A percentile compares a stretch with the other conserved stretches of the same genome.
Evolutionary conservation across 2,113 vertebrate species (phyloP).

Genomic region (Megaceryle maxima): DNA sequence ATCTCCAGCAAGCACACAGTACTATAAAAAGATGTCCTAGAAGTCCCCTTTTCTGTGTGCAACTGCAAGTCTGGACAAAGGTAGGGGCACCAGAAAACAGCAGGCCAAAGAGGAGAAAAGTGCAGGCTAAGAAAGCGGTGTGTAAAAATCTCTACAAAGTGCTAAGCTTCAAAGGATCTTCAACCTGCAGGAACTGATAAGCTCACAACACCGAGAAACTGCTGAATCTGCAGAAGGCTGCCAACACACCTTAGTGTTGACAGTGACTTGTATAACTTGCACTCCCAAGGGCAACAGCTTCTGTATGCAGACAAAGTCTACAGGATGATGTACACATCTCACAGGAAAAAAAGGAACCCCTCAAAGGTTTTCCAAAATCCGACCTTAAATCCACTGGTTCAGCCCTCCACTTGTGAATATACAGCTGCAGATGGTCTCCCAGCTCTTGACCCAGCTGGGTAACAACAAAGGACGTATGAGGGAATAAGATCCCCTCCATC

Average conservation of each 20-base stretch:
- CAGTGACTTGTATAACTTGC: not conserved
- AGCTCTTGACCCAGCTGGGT: not conserved
- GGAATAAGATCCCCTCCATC: not conserved
- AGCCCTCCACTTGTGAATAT: not conserved
- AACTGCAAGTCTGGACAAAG: not conserved
- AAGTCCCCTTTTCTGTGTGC: not conserved
- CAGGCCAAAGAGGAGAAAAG: not conserved
- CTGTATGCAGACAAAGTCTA: not conserved
- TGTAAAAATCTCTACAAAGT: not conserved
- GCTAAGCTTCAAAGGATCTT: not conserved
- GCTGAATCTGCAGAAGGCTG: not conserved
- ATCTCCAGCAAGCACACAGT: not conserved
- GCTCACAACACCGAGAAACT: not conserved
- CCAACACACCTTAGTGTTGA: accelerated
- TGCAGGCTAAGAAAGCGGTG: not conserved
- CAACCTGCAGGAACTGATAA: not conserved
- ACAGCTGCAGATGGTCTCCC: not conserved
- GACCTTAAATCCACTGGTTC: not conserved
- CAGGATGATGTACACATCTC: not conserved
- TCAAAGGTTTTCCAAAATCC: not conserved
- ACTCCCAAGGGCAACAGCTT: not conserved
- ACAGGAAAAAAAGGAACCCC: not conserved
- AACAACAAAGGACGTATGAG: accelerated
- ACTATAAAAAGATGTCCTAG: not conserved
- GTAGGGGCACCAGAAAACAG: not conserved